Conservation (phyloP, 2,797 vertebrate species). For the Stomatorhinus walkeri region DNA sequence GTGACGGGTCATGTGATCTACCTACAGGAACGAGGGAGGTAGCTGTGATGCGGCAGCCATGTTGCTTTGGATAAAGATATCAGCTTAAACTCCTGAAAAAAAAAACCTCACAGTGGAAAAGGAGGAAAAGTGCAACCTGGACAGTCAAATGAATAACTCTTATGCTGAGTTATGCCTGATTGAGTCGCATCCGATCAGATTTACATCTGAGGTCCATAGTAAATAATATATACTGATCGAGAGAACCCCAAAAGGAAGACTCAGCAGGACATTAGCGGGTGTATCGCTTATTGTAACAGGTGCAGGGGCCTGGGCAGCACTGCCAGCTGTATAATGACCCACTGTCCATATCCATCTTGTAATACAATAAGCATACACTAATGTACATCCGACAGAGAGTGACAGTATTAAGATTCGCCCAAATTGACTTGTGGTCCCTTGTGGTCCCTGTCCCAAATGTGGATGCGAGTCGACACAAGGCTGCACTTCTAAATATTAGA, state of each 20-base stretch:
- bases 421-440: background rate
- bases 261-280: background rate
- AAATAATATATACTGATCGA: background rate
- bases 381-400: background rate
- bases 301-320: background rate
- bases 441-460: background rate
- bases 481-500: background rate
- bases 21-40: slow-evolving; percentile 49
- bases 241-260: background rate
- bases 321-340: background rate
- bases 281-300: background rate
- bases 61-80: background rate
- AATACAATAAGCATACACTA: background rate
- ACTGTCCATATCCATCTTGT: background rate
- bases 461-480: background rate
- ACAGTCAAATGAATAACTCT: background rate
- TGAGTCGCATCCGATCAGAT: background rate
- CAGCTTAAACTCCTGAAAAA: background rate
- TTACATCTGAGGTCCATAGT: background rate
- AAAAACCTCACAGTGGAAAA: background rate
- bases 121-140: background rate
- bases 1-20: slow-evolving; percentile 70
- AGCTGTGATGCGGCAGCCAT: background rate
- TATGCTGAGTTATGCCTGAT: background rate
- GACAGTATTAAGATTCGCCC: background rate